Percentiles rank a stretch among this genome's conserved stretches.
phyloP scores from a whole-genome alignment of 2,113 vertebrate genomes.

The Phoenicopterus ruber region DNA sequence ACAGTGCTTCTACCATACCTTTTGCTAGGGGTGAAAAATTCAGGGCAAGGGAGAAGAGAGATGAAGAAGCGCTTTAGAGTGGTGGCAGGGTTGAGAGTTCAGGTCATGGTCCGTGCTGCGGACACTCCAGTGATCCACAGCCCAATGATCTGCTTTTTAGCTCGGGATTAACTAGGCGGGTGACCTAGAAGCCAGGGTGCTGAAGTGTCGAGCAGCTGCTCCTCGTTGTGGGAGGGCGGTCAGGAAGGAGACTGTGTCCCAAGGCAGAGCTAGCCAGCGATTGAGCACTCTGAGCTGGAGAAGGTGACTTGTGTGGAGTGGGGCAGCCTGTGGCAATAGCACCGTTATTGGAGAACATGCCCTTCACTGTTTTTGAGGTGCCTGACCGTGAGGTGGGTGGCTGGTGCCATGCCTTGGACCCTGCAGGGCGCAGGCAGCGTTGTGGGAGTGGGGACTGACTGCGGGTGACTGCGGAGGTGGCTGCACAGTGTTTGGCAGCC shows the following conservation, averaged over 20 bases:
- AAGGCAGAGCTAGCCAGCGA: neutral
- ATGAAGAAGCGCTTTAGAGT: neutral
- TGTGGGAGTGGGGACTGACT: neutral
- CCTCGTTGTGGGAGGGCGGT: neutral
- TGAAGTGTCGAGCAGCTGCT: neutral
- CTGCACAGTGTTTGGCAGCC: neutral
- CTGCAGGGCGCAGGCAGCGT: neutral
- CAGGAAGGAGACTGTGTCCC: neutral
- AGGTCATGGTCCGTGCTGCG: neutral
- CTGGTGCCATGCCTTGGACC: neutral
- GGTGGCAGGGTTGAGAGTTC: neutral
- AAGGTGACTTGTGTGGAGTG: neutral
- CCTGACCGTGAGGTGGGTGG: neutral
- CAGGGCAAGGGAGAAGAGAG: neutral
- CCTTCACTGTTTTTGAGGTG: neutral
- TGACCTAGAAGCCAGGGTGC: neutral
- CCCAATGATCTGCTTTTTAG: neutral
- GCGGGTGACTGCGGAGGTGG: neutral
- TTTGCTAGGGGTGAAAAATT: neutral
- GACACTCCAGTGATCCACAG: neutral
- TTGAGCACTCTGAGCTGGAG: neutral
- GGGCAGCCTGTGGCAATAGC: neutral
- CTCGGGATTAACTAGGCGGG: neutral
- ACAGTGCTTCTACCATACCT: neutral
- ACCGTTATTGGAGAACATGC: fast-evolving